These are phyloP conservation scores for Holothuria scabra DNA, from an alignment of 53 echinoderm and acorn worm genomes.

Conservation along the genomic window DNA sequence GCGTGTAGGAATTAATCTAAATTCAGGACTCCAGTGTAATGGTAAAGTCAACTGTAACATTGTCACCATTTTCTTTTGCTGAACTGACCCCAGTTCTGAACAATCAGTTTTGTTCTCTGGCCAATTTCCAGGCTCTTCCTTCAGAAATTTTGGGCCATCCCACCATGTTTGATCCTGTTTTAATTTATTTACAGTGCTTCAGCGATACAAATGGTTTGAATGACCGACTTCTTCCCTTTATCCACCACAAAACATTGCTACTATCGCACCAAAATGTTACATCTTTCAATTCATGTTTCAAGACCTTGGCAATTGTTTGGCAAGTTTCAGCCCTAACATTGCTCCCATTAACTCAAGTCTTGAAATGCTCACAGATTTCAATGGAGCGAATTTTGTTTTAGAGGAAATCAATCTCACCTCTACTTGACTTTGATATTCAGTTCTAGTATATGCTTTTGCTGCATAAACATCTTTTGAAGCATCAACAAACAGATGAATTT, in stretches of 20 bases:
- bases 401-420: constrained; percentile 1
- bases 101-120: constrained; percentile 20
- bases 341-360: constrained; percentile 29
- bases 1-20: constrained; percentile 26
- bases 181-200: constrained; percentile 30
- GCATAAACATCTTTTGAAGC: constrained; percentile 40
- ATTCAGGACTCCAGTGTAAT: background rate
- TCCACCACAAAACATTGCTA: constrained; percentile 24
- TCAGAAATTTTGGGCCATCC: constrained; percentile 49
- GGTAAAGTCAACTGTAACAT: background rate
- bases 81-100: background rate
- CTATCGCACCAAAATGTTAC: constrained; percentile 38
- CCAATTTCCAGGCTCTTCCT: constrained; percentile 9
- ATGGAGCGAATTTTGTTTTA: constrained; percentile 36
- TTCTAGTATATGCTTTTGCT: constrained; percentile 24
- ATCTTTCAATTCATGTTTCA: constrained; percentile 30
- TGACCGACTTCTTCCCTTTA: background rate
- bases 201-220: constrained; percentile 50
- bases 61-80: background rate
- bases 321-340: constrained; percentile 34
- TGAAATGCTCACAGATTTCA: constrained; percentile 32
- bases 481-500: constrained; percentile 17
- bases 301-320: constrained; percentile 10
- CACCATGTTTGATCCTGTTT: constrained; percentile 21
- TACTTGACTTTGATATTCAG: background rate